Base-by-base conservation (phyloP, 2,888 invertebrate genomes). In the Lasioglossum vierecki region DNA sequence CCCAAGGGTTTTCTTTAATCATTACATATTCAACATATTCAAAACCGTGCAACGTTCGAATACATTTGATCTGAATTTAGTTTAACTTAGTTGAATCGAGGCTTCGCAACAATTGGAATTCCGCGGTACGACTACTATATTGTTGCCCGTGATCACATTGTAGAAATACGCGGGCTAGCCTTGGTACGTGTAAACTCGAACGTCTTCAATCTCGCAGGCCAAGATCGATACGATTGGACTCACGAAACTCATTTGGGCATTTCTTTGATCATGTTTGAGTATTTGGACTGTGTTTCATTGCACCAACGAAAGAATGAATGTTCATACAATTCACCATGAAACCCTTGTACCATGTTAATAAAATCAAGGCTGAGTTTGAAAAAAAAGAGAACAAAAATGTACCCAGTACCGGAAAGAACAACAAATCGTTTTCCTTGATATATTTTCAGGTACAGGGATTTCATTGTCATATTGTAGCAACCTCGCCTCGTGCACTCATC, bases 391-490 rank as follows among this genome's bases (percentile, higher is more conserved):
- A 39, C 39, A 39, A 5, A 5, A 39, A 39, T 39, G 44, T 44
- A 44, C 44, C 44, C 30, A 30, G 30, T 30, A 30, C 0, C 0
- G 4, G 3, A 44, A 0, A 44, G 44, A 44, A 44, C 41, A 11
- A 44, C 11, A 44, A 44, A 44, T 44, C 11, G 44, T 44, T 22
- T 22, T 3, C 85, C 81, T 89, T 88, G 88, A 84, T 87, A 86
- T 87, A 89, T 86, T 93, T 93, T 83, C 93, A 93, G 93, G 92
- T 91, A 93, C 92, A 93, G 93, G 93, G 94, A 94, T 94, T 94
- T 94, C 94, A 94, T 94, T 94, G 92, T 94, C 91, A 92, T 93
- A 92, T 92, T 87, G 89, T 91, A 89, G 89, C 91, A 92, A 93
- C 91, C 91, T 91, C 91, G 88, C 89, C 53, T 53, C 91, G 71